Evolutionary conservation across 2,888 invertebrate species (phyloP).

Genomic region (Agrilus cyanescens): DNA sequence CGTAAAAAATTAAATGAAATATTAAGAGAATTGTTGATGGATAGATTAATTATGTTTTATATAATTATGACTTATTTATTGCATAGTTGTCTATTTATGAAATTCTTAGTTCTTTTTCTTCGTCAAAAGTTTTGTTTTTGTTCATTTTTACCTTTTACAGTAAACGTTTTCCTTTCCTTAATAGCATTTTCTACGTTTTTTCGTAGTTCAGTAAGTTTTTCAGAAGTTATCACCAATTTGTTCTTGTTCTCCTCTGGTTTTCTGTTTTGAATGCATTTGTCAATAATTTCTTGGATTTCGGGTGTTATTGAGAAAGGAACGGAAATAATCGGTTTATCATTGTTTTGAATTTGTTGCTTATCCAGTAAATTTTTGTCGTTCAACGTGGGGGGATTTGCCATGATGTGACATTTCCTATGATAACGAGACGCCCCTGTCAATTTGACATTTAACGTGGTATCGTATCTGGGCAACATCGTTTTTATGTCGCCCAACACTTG

Average conservation of each 20-base stretch:
- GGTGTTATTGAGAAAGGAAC: constrained; percentile 14
- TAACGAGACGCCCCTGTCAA: too few relatives aligned
- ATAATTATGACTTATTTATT: background rate
- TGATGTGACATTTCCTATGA: too few relatives aligned
- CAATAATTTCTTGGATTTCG: constrained; percentile 20
- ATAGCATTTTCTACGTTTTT: constrained; percentile 54
- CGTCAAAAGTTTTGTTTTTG: background rate
- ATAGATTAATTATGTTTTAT: background rate
- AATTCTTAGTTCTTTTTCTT: too few relatives aligned
- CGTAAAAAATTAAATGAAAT: background rate
- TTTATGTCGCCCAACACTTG: too few relatives aligned
- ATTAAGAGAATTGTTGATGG: constrained; percentile 12
- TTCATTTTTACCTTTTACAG: constrained; percentile 38
- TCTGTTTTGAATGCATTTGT: constrained; percentile 13
- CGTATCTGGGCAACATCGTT: too few relatives aligned
- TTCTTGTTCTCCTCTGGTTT: constrained; percentile 22
- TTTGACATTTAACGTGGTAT: too few relatives aligned
- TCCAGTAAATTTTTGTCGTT: too few relatives aligned
- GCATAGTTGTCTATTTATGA: too few relatives aligned
- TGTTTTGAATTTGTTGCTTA: too few relatives aligned
- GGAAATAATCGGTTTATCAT: background rate
- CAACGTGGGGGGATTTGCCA: too few relatives aligned
- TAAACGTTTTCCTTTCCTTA: constrained; percentile 53
- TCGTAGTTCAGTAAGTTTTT: constrained; percentile 51
- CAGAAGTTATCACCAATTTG: constrained; percentile 47